Conservation (phyloP, 2,113 vertebrate species). For the Origma solitaria region DNA sequence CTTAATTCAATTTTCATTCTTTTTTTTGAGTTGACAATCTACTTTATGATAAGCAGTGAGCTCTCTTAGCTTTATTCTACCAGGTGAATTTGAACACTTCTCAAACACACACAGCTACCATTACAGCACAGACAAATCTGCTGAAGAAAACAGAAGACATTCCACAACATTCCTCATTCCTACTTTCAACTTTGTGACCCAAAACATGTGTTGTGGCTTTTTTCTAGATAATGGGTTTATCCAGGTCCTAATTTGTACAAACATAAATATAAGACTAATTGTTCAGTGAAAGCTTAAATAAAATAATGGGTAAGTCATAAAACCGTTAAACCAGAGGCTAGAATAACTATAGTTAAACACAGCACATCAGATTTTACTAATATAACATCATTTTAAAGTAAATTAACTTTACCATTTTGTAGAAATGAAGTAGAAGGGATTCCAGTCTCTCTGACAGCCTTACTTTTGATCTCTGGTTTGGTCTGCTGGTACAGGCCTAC, state of each 20-base stretch:
- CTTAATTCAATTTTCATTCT: background rate
- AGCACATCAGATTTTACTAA: background rate
- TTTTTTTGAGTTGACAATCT: background rate
- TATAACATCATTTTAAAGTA: background rate
- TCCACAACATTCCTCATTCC: background rate
- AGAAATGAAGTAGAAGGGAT: background rate
- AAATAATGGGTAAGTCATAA: background rate
- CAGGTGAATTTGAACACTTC: background rate
- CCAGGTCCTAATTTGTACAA: background rate
- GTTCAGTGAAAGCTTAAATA: background rate
- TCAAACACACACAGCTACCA: background rate
- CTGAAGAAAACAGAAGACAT: background rate
- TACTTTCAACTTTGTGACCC: background rate
- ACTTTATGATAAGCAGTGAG: background rate
- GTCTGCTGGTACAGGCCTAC: background rate
- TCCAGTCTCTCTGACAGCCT: fast-evolving
- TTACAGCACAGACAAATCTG: background rate
- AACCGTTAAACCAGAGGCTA: background rate
- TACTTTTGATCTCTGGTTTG: background rate
- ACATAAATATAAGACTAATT: background rate
- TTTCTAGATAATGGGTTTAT: background rate
- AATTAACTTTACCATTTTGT: background rate
- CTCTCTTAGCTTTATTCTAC: background rate
- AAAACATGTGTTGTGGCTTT: background rate
- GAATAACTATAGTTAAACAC: background rate